Base-by-base conservation (phyloP, 2,888 invertebrate species). In the Holacanthella duospinosa region DNA sequence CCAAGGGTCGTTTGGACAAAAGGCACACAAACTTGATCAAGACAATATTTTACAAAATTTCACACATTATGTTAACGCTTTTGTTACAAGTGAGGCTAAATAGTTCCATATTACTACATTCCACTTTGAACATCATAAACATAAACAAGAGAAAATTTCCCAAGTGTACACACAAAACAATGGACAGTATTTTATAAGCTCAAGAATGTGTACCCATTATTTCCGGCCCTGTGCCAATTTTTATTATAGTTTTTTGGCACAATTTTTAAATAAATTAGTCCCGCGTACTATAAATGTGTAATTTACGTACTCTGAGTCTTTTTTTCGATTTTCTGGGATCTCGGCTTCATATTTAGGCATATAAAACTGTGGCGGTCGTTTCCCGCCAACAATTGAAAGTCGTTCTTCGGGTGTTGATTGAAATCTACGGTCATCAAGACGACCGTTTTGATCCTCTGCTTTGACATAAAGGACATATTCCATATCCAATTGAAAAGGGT, bases 301-400 rank as follows among this genome's bases (percentile, higher is more conserved):
- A 56, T 44, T 27, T 57, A 83, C 90, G 87, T 82, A 95, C 94
- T 93, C 94, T 57, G 93, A 92, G 78, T 94, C 94, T 78, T 93
- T 93, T 78, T 90, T 92, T 80, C 93, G 92, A 78, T 94, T 94
- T 79, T 99, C 97, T 1, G 93, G 92, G 71, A 97, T 94, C 76
- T 92, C 92, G 0, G 94, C 93, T 76, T 90, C 89, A 77, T 97
- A 99, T 74, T 89, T 88, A 4, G 89, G 88, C 83, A 95, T 86
- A 78, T 93, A 95, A 80, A 99, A 97, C 79, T 99, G 97, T 0
- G 99, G 99, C 0, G 94, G 91, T 43, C 96, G 82, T 76, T 95
- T 93, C 64, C 96, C 97, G n/a, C 95, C 96, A 26, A 94, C 91
- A 75, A 96, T 95, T 68, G 92, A 92, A 61, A 94, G 79, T 12